phyloP scores from a whole-genome alignment of 1,140 invertebrate genomes.

The Zaprionus kolodkinae region DNA sequence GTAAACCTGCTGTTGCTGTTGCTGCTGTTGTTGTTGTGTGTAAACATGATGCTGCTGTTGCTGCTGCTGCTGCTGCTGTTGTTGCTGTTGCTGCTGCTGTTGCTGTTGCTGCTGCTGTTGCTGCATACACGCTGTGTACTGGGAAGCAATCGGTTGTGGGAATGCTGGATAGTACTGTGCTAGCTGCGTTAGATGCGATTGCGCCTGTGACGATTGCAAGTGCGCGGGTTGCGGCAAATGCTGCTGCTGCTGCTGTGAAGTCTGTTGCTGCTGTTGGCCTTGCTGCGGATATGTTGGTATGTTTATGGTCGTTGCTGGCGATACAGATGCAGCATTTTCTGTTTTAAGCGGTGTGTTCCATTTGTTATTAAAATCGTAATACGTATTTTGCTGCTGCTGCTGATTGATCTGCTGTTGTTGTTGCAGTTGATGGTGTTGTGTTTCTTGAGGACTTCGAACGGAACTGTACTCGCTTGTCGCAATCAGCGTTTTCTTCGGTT shows the following conservation, averaged over 20 bases:
- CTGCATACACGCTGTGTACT: constrained; percentile 82
- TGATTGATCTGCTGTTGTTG: constrained; percentile 68
- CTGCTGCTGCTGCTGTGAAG: constrained; percentile 76
- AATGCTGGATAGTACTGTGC: constrained; percentile 81
- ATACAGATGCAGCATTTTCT: constrained; percentile 75
- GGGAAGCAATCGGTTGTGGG: constrained; percentile 80
- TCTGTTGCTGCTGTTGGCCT: constrained; percentile 77
- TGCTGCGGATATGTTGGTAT: constrained; percentile 84
- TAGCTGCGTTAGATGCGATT: constrained; percentile 76
- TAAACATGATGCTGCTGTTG: constrained; percentile 79
- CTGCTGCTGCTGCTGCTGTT: constrained; percentile 76
- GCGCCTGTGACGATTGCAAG: constrained; percentile 80
- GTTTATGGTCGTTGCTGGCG: constrained; percentile 77
- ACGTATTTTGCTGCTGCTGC: constrained; percentile 77
- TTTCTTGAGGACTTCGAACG: constrained; percentile 75
- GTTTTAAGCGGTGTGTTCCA: constrained; percentile 81
- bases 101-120: constrained; percentile 83
- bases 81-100: constrained; percentile 80
- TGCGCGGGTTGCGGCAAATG: constrained; percentile 80
- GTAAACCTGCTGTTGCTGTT: constrained; percentile 82
- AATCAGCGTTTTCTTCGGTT: constrained; percentile 81
- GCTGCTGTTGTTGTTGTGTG: constrained; percentile 81
- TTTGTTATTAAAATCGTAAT: constrained; percentile 82
- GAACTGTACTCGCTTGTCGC: constrained; percentile 74
- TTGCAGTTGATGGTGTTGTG: constrained; percentile 76